phyloP scores from a whole-genome alignment of 1,140 invertebrate species.

The Temnothorax longispinosus region DNA sequence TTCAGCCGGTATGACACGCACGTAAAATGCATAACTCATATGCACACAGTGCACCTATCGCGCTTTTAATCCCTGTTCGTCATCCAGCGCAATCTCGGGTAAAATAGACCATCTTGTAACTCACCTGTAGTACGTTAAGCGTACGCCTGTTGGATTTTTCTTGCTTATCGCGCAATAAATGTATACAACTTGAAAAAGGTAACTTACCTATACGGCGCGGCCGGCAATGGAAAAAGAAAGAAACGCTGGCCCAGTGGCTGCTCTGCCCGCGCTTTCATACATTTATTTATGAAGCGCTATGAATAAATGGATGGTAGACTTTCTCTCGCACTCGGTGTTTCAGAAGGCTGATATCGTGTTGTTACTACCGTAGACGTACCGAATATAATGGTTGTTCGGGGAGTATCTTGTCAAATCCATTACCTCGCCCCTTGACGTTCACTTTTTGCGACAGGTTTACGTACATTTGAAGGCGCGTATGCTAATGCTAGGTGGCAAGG shows the following conservation, averaged over 20 bases:
- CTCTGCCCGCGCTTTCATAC: slow-evolving; percentile 79
- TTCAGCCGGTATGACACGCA: slow-evolving; percentile 29
- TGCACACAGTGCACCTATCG: slow-evolving; percentile 13
- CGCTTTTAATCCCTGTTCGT: slow-evolving; percentile 54
- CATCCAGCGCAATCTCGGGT: slow-evolving; percentile 52
- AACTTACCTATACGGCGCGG: slow-evolving; percentile 54
- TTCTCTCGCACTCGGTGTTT: slow-evolving; percentile 76
- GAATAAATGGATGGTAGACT: slow-evolving; percentile 84
- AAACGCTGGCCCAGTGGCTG: slow-evolving; percentile 70
- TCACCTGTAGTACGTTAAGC: slow-evolving; percentile 58
- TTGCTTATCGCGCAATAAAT: slow-evolving; percentile 76
- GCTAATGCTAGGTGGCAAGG: slow-evolving; percentile 11
- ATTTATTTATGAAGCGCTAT: slow-evolving; percentile 85
- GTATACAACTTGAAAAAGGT: slow-evolving; percentile 72
- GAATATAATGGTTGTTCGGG: slow-evolving; percentile 79
- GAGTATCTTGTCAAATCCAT: slow-evolving; percentile 77
- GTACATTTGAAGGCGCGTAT: slow-evolving; percentile 35
- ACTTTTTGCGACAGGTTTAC: slow-evolving; percentile 28
- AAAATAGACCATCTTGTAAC: slow-evolving; percentile 63
- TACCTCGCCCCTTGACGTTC: slow-evolving; percentile 57
- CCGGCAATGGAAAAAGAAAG: slow-evolving; percentile 63
- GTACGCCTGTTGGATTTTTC: slow-evolving; percentile 69
- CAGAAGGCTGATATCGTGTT: slow-evolving; percentile 79
- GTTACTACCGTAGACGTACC: slow-evolving; percentile 77
- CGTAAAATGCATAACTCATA: slow-evolving; percentile 57